Base-by-base conservation (phyloP, 2,797 vertebrate genomes). In the Microhierax caerulescens region DNA sequence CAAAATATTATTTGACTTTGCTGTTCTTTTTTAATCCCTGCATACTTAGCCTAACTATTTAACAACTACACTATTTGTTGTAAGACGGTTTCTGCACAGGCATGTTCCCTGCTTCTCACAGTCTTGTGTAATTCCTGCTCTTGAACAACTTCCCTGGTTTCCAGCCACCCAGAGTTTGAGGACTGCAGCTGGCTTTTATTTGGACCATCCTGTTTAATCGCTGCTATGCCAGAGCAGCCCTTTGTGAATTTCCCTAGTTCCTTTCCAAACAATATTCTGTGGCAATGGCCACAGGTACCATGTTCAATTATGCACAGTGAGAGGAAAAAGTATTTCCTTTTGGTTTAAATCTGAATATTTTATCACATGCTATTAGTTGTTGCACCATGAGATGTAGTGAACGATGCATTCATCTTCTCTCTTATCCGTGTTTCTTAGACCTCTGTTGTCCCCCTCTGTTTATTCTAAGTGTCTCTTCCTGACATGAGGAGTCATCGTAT, bases 401-500 rank as follows among this genome's bases (percentile, higher is more conserved):
- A n/a, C 1, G 10, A 57, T 16, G 14, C 13, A 18, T 3, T 56
- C 2, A 41, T 70, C 23, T 79, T 15, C 25, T 65, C 24, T 68
- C 9, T 65, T 78, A 51, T 37, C 15, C 24, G 54, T 91, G 34
- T 63, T 85, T 77, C 28, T 22, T 65, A 65, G 34, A 56, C 30
- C 21, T 86, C 28, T 68, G 23, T n/a, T 72, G 10, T 87, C 54
- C 65, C 18, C 11, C 11, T 45, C 20, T 65, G 64, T 75, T 65
- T 73, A 47, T 34, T 39, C 20, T 28, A 51, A 41, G 24, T 8
- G 43, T 69, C 45, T 54, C 7, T 17, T 61, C 51, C 60, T 0
- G 1, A 45, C 16, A 30, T 1, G 11, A 76, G 24, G 23, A 69
- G 4, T 48, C 0, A 0, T 3, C 1, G 0, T 13, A 2, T 28